Percentiles rank a stretch among this genome's conserved stretches.
Evolutionary conservation across 2,888 invertebrate species (phyloP).

Genomic region (Trypoxylon attenuatum): DNA sequence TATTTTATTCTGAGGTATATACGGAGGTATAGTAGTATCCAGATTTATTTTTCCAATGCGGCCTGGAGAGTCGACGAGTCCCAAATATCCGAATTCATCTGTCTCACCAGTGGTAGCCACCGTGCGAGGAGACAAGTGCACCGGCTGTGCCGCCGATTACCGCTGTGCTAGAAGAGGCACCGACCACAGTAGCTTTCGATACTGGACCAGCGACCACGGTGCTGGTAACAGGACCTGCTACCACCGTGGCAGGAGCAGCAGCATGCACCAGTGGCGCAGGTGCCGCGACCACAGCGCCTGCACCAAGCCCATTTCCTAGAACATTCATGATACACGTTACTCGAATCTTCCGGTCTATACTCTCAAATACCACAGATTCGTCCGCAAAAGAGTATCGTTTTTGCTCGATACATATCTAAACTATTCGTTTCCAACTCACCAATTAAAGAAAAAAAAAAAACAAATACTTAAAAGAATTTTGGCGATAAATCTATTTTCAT

Average conservation of each 20-base stretch:
- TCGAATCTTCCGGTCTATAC: neutral
- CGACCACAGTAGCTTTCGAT: slow-evolving; percentile 20
- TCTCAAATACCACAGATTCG: too few species aligned
- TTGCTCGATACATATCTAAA: too few species aligned
- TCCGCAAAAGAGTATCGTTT: too few species aligned
- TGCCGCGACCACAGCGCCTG: neutral
- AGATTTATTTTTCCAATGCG: too few species aligned
- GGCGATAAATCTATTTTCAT: too few species aligned
- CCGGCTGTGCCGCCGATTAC: slow-evolving; percentile 8
- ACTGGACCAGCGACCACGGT: slow-evolving; percentile 29
- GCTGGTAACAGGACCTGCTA: slow-evolving; percentile 18
- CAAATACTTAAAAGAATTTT: too few species aligned
- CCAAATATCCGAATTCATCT: neutral
- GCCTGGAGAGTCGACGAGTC: too few species aligned
- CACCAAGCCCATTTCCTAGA: slow-evolving; percentile 24
- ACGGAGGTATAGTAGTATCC: too few species aligned
- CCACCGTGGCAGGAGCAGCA: slow-evolving; percentile 1
- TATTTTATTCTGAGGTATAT: too few species aligned
- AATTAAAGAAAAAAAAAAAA: too few species aligned
- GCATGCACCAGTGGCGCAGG: neutral
- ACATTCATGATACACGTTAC: neutral
- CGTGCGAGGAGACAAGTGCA: neutral
- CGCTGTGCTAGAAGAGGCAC: slow-evolving; percentile 21
- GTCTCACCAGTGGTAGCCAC: neutral
- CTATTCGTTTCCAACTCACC: too few species aligned